Evolutionary conservation across 2,797 vertebrate species (phyloP).

Genomic region (Crenuchus spilurus): DNA sequence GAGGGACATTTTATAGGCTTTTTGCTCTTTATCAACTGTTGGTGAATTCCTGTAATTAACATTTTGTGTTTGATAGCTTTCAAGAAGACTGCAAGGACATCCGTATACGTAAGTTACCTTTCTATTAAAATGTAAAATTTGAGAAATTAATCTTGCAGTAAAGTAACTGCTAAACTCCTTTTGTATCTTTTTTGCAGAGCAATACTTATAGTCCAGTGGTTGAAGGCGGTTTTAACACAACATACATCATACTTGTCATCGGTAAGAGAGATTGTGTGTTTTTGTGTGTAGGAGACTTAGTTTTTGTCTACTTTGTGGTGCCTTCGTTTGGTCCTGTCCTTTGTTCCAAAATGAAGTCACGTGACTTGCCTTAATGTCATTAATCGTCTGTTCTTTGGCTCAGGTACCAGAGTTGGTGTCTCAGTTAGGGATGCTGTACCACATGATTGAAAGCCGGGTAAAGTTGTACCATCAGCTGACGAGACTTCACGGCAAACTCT

Average conservation of each 20-base stretch:
- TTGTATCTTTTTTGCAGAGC: constrained; percentile 83
- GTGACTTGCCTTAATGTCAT: no score
- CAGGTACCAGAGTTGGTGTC: constrained; percentile 92
- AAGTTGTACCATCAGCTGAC: constrained; percentile 92
- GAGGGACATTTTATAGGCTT: constrained; percentile 25
- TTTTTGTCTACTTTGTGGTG: no score
- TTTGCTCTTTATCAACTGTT: background rate
- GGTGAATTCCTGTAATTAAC: background rate
- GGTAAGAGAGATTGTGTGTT: constrained; percentile 75
- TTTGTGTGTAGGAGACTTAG: background rate
- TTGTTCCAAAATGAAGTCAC: no score
- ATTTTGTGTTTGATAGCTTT: constrained; percentile 77
- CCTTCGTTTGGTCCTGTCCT: no score
- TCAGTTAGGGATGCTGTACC: constrained; percentile 90
- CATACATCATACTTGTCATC: constrained; percentile 95
- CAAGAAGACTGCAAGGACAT: constrained; percentile 91
- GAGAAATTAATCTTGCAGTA: no score
- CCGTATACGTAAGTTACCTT: constrained; percentile 84
- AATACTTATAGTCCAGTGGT: constrained; percentile 90
- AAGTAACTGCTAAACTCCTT: no score
- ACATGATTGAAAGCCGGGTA: constrained; percentile 95
- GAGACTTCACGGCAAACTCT: constrained; percentile 93
- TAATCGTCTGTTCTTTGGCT: constrained; percentile 24
- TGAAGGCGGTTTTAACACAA: constrained; percentile 89
- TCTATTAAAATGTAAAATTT: no score